These are phyloP conservation scores for Numenius arquata DNA, from an alignment of 2,113 vertebrate genomes.

Conservation along the genomic window DNA sequence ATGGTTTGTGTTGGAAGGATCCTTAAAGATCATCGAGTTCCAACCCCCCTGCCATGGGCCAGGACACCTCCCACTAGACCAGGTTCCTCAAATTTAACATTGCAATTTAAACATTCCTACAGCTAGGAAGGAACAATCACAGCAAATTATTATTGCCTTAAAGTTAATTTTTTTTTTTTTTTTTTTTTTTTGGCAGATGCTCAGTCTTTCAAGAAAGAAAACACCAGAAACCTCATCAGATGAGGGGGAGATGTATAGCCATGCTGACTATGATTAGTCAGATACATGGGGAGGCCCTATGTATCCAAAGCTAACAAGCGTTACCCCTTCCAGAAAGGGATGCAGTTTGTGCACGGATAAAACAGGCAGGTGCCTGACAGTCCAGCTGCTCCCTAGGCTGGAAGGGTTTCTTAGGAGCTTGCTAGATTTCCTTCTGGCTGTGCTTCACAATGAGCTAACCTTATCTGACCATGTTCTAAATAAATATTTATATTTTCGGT, in stretches of 20 bases:
- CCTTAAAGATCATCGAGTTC: too few relatives aligned
- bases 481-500: neutral
- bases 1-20: too few relatives aligned
- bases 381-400: neutral
- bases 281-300: neutral
- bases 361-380: neutral
- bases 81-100: neutral
- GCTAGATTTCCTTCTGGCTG: neutral
- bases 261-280: neutral
- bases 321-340: neutral
- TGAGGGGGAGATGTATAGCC: neutral
- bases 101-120: neutral
- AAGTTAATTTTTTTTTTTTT: neutral
- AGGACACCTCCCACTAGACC: too few relatives aligned
- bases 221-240: neutral
- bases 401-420: neutral
- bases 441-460: neutral
- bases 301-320: neutral
- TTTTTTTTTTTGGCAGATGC: neutral
- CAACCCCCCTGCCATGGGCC: too few relatives aligned
- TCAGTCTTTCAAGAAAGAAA: neutral
- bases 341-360: neutral
- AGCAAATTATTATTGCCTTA: neutral
- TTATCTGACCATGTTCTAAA: neutral
- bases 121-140: neutral